Percentiles rank a stretch among this genome's conserved stretches.
phyloP scores from a whole-genome alignment of 2,888 invertebrate species.

The Iphiclides podalirius region DNA sequence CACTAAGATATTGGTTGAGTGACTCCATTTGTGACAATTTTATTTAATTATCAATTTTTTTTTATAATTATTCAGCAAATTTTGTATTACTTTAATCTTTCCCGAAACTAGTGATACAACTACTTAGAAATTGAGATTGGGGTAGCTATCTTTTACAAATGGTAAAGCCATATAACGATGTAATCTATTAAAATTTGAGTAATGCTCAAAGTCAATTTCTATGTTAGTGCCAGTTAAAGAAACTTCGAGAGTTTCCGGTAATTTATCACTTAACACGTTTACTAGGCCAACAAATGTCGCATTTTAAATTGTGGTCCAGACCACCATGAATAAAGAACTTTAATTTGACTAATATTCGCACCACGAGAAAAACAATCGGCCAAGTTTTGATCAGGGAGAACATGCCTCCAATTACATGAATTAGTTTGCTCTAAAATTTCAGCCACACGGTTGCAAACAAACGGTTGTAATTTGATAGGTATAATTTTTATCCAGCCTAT shows the following conservation, averaged over 20 bases:
- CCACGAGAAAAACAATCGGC: too few species aligned
- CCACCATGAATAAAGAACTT: not conserved
- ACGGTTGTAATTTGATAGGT: too few species aligned
- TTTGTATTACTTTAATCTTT: not conserved
- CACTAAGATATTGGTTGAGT: not conserved
- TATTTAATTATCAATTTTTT: not conserved
- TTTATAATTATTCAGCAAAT: not conserved
- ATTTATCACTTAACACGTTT: not conserved
- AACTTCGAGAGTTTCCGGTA: not conserved
- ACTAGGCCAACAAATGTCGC: not conserved
- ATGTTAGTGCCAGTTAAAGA: not conserved
- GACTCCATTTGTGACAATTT: too few species aligned
- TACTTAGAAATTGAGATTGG: not conserved
- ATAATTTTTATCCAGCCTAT: too few species aligned
- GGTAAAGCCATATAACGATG: not conserved
- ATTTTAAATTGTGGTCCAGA: not conserved
- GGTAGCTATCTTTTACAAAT: not conserved
- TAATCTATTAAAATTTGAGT: not conserved
- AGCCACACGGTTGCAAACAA: too few species aligned
- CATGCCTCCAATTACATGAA: too few species aligned
- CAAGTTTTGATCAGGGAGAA: too few species aligned
- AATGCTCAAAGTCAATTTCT: not conserved
- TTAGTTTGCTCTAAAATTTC: slow-evolving; percentile 30
- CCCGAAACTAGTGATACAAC: too few species aligned
- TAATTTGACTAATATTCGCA: slow-evolving; percentile 6